Conservation (phyloP, 2,888 invertebrate genomes). For the Xylota segnis region DNA sequence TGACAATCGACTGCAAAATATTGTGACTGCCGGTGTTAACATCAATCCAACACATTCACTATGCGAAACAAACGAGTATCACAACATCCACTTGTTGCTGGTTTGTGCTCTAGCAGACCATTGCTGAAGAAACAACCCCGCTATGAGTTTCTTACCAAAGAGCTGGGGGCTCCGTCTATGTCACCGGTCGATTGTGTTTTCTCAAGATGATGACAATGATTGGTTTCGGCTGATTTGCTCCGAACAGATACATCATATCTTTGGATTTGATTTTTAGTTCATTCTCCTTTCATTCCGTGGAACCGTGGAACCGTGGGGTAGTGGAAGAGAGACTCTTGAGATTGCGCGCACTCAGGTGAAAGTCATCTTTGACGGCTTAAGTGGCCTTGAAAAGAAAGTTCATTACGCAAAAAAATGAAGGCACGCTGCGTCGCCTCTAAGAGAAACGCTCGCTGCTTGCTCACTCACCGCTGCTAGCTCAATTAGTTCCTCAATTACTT, state of each 20-base stretch:
- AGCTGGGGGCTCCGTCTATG: not conserved
- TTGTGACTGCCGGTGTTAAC: constrained; percentile 28
- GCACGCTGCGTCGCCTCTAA: not conserved
- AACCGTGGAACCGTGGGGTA: not conserved
- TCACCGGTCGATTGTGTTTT: constrained; percentile 19
- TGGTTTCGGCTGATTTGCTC: constrained; percentile 32
- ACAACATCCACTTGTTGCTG: constrained; percentile 39
- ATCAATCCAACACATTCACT: constrained; percentile 34
- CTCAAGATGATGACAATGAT: constrained; percentile 42
- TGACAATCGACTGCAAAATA: constrained; percentile 38
- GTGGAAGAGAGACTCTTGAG: not conserved
- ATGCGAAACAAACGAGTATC: constrained; percentile 6
- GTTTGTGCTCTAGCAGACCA: constrained; percentile 12
- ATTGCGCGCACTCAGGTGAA: constrained; percentile 40
- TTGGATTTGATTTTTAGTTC: constrained; percentile 41
- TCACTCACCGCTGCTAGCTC: constrained; percentile 7
- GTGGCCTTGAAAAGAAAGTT: constrained; percentile 76
- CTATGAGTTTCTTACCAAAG: not conserved
- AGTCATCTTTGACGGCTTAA: constrained; percentile 44
- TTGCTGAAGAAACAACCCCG: constrained; percentile 11
- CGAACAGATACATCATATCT: constrained; percentile 40
- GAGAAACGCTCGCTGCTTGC: not conserved
- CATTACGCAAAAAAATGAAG: constrained; percentile 49
- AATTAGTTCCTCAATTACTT: constrained; percentile 69
- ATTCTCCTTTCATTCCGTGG: constrained; percentile 19